Base-by-base conservation (phyloP, 2,888 invertebrate genomes). In the Empis stercorea region DNA sequence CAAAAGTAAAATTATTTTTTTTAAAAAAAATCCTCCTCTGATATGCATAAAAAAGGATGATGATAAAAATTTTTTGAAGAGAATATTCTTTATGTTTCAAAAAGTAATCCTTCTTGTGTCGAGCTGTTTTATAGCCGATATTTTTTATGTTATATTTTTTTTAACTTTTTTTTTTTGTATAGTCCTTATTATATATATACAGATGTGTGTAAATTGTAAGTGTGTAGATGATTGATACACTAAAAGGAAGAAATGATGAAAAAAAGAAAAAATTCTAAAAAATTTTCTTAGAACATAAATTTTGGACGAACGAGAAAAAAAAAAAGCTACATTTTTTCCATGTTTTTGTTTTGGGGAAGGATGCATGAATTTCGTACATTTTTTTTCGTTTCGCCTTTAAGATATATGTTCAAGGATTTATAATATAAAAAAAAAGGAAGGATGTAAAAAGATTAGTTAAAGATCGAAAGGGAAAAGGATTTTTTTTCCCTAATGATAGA, bases 71-170 rank as follows among this genome's bases (percentile, higher is more conserved):
- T n/a, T n/a, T n/a, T 38, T 17, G 32, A 34, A 38, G 38, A 38
- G 17, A 17, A 38, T 27, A 38, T 38, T 11, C 17, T 38, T 38
- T 38, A 16, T 17, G 16, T 17, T 38, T 17, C 38, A 11, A 40
- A n/a, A 40, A 23, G 27, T 40, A 40, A 40, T 40, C 23, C 10
- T 40, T 40, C 40, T 40, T 40, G 23, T 40, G 40, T 40, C 40
- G 13, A 40, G 27, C 23, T 27, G n/a, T 14, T 40, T 40, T 27
- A 40, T 40, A 23, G 40, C 20, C 23, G 27, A 23, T 40, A 40
- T 40, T 27, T 40, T 40, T 17, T 39, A 39, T 39, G 10, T 16
- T 7, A 16, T 16, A 34, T n/a, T 34, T 34, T n/a, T 14, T 34
- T 34, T 34, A 5, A 5, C 10, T 32, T 13, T 32, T 13, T 13